Evolutionary conservation across 2,113 vertebrate genomes (phyloP).

Genomic region (Corynorhinus townsendii): DNA sequence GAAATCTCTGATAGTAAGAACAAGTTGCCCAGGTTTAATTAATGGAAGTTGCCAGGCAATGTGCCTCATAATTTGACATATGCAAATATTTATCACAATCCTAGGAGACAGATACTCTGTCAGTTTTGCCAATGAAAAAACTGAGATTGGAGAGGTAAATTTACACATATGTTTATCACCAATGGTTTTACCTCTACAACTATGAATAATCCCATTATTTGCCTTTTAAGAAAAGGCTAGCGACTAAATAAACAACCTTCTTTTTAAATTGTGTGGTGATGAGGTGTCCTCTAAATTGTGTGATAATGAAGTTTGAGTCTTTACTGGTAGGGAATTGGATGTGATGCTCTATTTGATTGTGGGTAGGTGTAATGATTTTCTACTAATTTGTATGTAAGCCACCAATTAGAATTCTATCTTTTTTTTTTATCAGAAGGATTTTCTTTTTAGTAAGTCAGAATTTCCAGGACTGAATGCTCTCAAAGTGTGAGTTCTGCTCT

Average conservation of each 20-base stretch:
- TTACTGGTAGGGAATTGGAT: background rate
- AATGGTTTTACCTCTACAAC: background rate
- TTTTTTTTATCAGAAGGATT: background rate
- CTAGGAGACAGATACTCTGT: background rate
- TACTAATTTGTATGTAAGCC: background rate
- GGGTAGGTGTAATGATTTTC: background rate
- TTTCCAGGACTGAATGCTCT: background rate
- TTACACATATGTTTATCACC: background rate
- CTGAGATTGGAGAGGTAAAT: background rate
- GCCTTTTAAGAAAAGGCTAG: background rate
- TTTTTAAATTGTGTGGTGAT: background rate
- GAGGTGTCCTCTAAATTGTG: background rate
- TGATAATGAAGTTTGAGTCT: background rate
- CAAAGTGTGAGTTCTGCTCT: background rate
- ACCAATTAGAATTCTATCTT: background rate
- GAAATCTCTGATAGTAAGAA: background rate
- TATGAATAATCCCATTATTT: background rate
- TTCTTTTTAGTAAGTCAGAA: constrained; percentile 16
- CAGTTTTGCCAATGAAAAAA: background rate
- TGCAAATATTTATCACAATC: background rate
- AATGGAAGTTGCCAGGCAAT: background rate
- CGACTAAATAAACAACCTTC: background rate
- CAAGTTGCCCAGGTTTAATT: background rate
- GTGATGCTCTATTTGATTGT: background rate
- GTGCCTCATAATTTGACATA: background rate